Conservation (phyloP, 2,797 vertebrate species). For the Acrossocheilus wenchowensis region DNA sequence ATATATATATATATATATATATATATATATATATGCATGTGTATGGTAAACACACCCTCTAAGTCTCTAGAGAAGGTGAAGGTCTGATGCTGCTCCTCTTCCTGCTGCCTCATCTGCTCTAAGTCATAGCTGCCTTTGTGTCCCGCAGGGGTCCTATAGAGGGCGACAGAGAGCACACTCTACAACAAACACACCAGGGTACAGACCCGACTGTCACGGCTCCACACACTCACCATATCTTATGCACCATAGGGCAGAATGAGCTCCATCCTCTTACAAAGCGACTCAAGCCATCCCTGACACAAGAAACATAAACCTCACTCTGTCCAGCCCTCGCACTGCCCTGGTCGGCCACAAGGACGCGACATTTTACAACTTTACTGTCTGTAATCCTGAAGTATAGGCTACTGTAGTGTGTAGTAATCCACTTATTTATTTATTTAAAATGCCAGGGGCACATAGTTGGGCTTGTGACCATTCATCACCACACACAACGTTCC, state of each 20-base stretch:
- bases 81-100: constrained; percentile 62
- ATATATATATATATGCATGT: background rate
- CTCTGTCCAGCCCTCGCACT: constrained; percentile 16
- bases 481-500: background rate
- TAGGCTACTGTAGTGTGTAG: no score
- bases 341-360: constrained; percentile 34
- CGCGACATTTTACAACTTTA: constrained; percentile 4
- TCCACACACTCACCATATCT: constrained; percentile 58
- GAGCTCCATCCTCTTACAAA: constrained; percentile 54
- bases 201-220: background rate
- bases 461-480: background rate
- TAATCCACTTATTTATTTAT: background rate
- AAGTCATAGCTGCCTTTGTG: constrained; percentile 73
- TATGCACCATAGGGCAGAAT: constrained; percentile 54
- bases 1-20: background rate
- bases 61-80: constrained; percentile 63
- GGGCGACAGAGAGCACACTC: constrained; percentile 57
- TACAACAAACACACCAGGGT: background rate
- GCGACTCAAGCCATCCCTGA: constrained; percentile 54
- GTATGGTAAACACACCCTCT: constrained; percentile 67
- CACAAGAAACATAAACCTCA: constrained; percentile 42
- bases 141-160: constrained; percentile 72
- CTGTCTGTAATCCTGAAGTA: background rate
- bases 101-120: constrained; percentile 70
- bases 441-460: background rate